Percentiles rank a stretch among this genome's conserved stretches.
These are phyloP conservation scores for Girardinus metallicus DNA, from an alignment of 2,797 vertebrate species.

Conservation along the genomic window DNA sequence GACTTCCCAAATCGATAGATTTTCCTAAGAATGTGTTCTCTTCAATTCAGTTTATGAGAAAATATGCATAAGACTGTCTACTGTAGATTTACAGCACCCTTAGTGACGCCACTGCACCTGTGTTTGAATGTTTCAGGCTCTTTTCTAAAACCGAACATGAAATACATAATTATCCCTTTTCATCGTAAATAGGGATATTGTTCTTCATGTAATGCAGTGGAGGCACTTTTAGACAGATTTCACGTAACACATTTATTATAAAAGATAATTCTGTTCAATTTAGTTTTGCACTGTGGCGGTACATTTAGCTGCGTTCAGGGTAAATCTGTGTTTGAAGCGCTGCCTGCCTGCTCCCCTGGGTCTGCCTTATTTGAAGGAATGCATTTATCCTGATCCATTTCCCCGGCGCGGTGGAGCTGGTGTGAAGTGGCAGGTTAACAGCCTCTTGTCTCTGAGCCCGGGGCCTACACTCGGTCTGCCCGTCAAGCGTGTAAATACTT, in stretches of 20 bases:
- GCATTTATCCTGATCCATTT: constrained; percentile 70
- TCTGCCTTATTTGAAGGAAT: constrained; percentile 82
- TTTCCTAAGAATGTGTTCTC: not conserved
- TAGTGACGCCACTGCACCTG: not conserved
- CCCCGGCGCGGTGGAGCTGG: constrained; percentile 80
- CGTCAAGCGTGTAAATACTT: constrained; percentile 89
- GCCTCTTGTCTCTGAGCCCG: constrained; percentile 80
- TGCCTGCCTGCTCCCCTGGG: constrained; percentile 36
- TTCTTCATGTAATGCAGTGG: not conserved
- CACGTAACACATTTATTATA: not conserved
- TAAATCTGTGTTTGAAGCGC: not conserved
- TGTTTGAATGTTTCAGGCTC: not conserved
- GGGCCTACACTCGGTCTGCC: constrained; percentile 77
- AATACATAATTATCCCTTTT: not conserved
- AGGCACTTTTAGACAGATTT: not conserved
- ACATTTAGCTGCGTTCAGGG: not conserved
- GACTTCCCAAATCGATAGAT: not conserved
- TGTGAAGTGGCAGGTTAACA: constrained; percentile 88
- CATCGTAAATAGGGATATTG: not conserved
- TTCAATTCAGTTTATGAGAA: not conserved
- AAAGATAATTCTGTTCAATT: not conserved
- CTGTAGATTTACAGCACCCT: not conserved
- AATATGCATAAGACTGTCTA: not conserved
- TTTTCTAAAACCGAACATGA: not conserved
- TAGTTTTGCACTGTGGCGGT: not conserved